Evolutionary conservation across 2,888 invertebrate species (phyloP).

Genomic region (Pseudococcus jackbeardsleyi): DNA sequence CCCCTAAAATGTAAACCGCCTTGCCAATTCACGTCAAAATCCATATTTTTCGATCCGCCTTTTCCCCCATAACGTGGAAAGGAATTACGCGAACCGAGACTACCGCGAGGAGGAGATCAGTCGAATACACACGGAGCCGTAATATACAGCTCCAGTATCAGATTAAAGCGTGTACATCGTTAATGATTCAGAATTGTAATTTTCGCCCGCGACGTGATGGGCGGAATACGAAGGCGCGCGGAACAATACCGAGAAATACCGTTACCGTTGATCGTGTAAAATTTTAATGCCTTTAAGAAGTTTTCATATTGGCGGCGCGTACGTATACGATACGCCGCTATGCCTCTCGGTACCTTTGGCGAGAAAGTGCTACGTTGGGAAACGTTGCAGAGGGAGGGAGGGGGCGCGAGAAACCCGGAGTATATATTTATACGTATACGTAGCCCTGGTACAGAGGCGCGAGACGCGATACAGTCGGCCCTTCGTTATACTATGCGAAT

Average conservation of each 20-base stretch:
- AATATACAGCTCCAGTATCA: constrained; percentile 1
- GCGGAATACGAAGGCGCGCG: neutral
- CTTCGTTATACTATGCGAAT: neutral
- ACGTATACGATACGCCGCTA: neutral
- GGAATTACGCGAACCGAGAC: neutral
- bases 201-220: neutral
- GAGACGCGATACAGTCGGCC: neutral
- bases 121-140: neutral
- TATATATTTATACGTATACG: neutral
- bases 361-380: neutral
- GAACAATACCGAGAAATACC: neutral
- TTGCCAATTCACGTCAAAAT: too few species aligned
- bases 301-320: neutral
- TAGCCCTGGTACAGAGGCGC: neutral
- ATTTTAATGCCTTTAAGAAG: constrained; percentile 41
- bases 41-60: too few species aligned
- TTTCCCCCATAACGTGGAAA: too few species aligned
- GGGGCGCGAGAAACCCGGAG: neutral
- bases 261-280: constrained; percentile 20
- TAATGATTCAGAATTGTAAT: constrained; percentile 37
- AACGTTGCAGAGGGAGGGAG: neutral
- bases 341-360: neutral
- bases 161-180: constrained; percentile 38
- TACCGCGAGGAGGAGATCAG: neutral
- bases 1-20: too few species aligned